Evolutionary conservation across 2,797 vertebrate species (phyloP).

Genomic region (Ctenopoma kingsleyae): DNA sequence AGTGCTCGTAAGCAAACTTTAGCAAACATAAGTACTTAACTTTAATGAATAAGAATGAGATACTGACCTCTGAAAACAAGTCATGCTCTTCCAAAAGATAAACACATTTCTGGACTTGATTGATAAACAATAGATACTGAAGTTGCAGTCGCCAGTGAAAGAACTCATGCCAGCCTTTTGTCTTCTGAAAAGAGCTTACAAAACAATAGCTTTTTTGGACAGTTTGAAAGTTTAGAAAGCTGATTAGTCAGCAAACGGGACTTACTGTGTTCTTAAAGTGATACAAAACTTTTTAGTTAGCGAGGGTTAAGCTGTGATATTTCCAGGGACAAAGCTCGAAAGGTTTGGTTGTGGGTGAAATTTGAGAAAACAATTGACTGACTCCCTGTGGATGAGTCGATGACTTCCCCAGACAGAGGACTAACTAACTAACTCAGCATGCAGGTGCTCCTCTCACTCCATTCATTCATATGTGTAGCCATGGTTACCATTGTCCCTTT

Average conservation of each 20-base stretch:
- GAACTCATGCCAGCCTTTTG: conserved; percentile 37
- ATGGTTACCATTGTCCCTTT: conserved; percentile 76
- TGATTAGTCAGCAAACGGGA: background rate
- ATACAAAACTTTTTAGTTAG: conserved; percentile 16
- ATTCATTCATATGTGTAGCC: conserved; percentile 66
- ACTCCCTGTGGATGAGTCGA: conserved; percentile 71
- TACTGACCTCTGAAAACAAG: conserved; percentile 35
- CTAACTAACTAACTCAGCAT: conserved; percentile 72
- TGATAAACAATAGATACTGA: conserved; percentile 50
- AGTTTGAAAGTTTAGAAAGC: conserved; percentile 5
- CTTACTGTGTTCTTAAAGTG: conserved; percentile 21
- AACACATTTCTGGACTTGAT: conserved; percentile 35
- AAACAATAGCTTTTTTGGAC: conserved; percentile 40
- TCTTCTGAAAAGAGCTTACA: conserved; percentile 35
- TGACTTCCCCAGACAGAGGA: conserved; percentile 69
- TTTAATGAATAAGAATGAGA: no score
- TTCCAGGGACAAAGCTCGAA: conserved; percentile 45
- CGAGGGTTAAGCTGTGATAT: conserved; percentile 12
- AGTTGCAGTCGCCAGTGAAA: conserved; percentile 48
- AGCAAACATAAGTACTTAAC: no score
- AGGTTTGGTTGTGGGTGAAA: conserved; percentile 47
- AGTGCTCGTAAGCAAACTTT: no score
- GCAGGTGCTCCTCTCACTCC: conserved; percentile 74
- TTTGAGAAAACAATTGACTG: conserved; percentile 66
- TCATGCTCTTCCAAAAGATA: conserved; percentile 3